phyloP scores from a whole-genome alignment of 37 sponge, comb jelly and placozoan genomes.

The Mnemiopsis leidyi region DNA sequence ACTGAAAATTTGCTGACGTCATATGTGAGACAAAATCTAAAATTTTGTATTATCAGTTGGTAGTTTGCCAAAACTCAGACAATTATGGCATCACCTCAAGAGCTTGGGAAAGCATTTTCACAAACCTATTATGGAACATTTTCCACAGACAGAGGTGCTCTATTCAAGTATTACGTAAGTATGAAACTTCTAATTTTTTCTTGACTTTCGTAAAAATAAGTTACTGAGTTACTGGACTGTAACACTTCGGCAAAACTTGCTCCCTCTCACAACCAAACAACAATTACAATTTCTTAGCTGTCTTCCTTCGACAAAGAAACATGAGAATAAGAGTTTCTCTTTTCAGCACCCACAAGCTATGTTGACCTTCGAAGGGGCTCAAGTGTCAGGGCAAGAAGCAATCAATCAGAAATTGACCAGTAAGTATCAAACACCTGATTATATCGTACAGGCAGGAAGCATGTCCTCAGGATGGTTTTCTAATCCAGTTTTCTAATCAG shows the following conservation, averaged over 20 bases:
- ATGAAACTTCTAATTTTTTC: not conserved
- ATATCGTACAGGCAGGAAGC: not conserved
- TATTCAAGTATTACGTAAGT: not conserved
- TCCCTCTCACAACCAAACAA: too few species aligned
- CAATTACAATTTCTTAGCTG: too few species aligned
- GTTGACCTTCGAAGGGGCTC: not conserved
- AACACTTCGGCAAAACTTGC: not conserved
- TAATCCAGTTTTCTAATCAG: too few species aligned
- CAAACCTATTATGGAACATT: not conserved
- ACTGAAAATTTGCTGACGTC: too few species aligned
- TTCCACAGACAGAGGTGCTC: not conserved
- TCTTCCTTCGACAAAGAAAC: too few species aligned
- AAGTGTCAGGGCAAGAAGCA: not conserved
- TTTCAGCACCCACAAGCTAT: conserved; percentile 8
- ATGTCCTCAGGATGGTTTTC: too few species aligned
- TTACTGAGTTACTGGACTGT: not conserved
- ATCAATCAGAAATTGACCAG: not conserved
- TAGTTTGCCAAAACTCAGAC: too few species aligned
- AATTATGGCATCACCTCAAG: not conserved
- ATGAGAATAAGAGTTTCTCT: too few species aligned
- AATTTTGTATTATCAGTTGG: too few species aligned
- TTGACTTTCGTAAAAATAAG: not conserved
- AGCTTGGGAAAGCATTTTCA: not conserved
- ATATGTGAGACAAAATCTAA: too few species aligned
- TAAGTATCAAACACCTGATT: not conserved